phyloP scores from a whole-genome alignment of 1,140 invertebrate species.

The Ditylenchus dipsaci region DNA sequence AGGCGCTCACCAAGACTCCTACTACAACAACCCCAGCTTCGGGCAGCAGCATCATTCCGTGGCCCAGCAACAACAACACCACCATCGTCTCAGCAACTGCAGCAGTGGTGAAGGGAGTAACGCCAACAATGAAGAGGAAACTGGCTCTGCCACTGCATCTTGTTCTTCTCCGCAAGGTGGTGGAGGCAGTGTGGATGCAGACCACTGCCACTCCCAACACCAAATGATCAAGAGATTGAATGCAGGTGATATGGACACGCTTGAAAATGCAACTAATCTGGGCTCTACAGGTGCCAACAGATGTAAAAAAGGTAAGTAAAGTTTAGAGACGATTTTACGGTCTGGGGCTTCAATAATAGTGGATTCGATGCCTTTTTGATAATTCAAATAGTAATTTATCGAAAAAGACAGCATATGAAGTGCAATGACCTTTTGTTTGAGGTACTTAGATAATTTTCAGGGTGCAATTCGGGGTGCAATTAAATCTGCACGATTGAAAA shows the following conservation, averaged over 20 bases:
- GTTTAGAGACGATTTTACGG: too few species aligned
- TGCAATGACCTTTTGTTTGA: too few species aligned
- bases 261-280: too few species aligned
- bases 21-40: background rate
- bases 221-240: background rate
- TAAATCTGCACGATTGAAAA: too few species aligned
- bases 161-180: background rate
- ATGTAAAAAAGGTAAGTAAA: too few species aligned
- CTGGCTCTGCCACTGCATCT: background rate
- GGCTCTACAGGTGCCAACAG: background rate
- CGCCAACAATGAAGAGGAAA: background rate
- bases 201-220: background rate
- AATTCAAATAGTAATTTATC: too few species aligned
- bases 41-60: background rate
- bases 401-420: too few species aligned
- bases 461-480: too few species aligned
- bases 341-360: too few species aligned
- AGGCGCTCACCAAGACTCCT: background rate
- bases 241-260: background rate
- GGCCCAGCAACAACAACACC: too few species aligned
- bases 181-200: background rate
- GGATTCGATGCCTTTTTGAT: too few species aligned
- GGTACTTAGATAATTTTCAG: too few species aligned
- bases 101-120: background rate
- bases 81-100: background rate